Evolutionary conservation across 2,797 vertebrate species (phyloP), one percentile per base, ranked within the genome.

Genomic region (Enteromius paludinosus): DNA sequence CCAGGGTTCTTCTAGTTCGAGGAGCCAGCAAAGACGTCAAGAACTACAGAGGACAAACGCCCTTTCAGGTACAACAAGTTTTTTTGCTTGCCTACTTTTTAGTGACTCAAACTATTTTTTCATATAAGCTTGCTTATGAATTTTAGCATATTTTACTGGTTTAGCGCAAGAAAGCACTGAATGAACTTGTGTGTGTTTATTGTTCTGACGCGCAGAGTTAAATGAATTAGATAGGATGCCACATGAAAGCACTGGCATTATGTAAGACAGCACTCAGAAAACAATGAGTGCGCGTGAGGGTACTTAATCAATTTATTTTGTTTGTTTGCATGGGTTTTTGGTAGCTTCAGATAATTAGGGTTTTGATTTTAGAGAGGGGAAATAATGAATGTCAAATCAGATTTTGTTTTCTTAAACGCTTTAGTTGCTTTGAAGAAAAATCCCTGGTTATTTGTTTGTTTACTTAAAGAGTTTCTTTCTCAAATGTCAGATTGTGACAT

Each of bases 41-140:
- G 90, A 97, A 97, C 86, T 94, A 94, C 89, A 94, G 96, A 88
- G 96, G 95, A 87, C 96, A 97, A 86, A 95, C 96, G 6, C 94
- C 96, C 0, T 97, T 97, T 83, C 96, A 97, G 96, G 96, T 97
- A 93, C 23, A 62, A n/a, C 14, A 54, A 17, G 43, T 59, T 62
- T 33, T 11, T 23, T n/a, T 28, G 2, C 28, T 45, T 68, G 41
- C 15, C n/a, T 73, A 72, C 8, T 25, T 81, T 79, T 79, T 7
- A 4, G 28, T 49, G 10, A 38, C 33, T 56, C 2, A 20, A 28
- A 68, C n/a, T 6, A 14, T 23, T 59, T 7, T 54, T 68, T 25
- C 14, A 8, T 1, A 14, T 71, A 12, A 14, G 10, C 64, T 70
- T 56, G 18, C 15, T 8, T 20, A 35, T 35, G 8, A 61, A 17